These are phyloP conservation scores for Dascillus cervinus DNA, from an alignment of 2,888 invertebrate species.

Conservation along the genomic window DNA sequence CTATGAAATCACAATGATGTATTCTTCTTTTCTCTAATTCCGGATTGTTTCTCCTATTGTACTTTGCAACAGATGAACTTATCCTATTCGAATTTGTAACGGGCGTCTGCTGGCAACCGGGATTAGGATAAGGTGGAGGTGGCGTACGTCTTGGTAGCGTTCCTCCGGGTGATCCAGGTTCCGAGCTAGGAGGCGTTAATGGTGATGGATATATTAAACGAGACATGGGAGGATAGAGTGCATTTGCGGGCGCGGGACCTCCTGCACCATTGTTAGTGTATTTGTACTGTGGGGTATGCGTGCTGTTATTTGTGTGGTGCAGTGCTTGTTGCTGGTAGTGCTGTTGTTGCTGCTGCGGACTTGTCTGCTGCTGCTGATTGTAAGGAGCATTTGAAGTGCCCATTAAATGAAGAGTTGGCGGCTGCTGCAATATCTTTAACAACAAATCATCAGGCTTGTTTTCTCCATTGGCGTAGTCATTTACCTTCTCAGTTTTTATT, in stretches of 20 bases:
- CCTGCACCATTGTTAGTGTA: slow-evolving; percentile 31
- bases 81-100: slow-evolving; percentile 27
- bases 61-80: slow-evolving; percentile 50
- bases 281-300: slow-evolving; percentile 24
- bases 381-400: slow-evolving; percentile 47
- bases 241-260: slow-evolving; percentile 40
- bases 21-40: slow-evolving; percentile 92
- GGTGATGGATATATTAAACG: slow-evolving; percentile 75
- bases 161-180: slow-evolving; percentile 76
- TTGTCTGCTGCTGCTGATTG: slow-evolving; percentile 34
- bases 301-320: slow-evolving; percentile 27
- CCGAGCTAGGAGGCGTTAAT: slow-evolving; percentile 80
- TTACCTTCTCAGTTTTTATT: slow-evolving; percentile 69
- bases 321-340: slow-evolving; percentile 32
- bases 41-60: slow-evolving; percentile 93
- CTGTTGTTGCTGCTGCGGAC: slow-evolving; percentile 35
- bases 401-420: slow-evolving; percentile 49
- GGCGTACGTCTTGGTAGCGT: slow-evolving; percentile 64
- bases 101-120: slow-evolving; percentile 36
- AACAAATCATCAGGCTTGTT: slow-evolving; percentile 1
- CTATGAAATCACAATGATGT: slow-evolving; percentile 93
- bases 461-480: slow-evolving; percentile 1
- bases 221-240: slow-evolving; percentile 49
- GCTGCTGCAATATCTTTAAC: slow-evolving; percentile 36
- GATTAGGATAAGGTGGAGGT: slow-evolving; percentile 69